Evolutionary conservation across 2,113 vertebrate species (phyloP).

Genomic region (Chaetops frenatus): DNA sequence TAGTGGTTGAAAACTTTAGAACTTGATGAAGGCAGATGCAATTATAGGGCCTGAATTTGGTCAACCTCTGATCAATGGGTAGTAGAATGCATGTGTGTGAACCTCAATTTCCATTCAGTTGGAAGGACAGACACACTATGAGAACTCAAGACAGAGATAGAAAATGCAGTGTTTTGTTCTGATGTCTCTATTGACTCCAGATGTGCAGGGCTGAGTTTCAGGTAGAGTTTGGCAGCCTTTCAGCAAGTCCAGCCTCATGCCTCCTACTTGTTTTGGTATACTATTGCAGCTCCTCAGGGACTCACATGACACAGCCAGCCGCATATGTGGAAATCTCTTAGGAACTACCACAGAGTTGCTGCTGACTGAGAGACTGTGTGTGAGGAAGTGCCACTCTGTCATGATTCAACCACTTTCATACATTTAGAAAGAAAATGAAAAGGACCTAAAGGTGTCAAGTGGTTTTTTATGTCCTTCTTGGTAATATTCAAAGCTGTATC

Average conservation of each 20-base stretch:
- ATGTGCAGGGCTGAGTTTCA: neutral
- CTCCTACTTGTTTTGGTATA: neutral
- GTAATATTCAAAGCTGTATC: neutral
- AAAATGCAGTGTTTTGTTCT: fast-evolving
- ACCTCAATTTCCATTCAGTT: neutral
- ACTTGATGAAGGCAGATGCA: neutral
- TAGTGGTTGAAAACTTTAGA: neutral
- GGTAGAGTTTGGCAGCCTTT: neutral
- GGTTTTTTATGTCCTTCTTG: neutral
- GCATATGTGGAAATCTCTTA: fast-evolving
- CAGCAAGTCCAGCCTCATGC: neutral
- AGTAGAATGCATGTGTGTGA: neutral
- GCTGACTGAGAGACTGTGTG: neutral
- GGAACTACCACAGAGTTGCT: neutral
- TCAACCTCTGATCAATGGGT: neutral
- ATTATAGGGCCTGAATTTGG: neutral
- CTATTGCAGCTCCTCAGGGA: neutral
- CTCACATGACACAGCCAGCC: fast-evolving
- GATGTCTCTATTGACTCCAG: neutral
- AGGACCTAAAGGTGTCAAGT: neutral
- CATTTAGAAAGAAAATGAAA: neutral
- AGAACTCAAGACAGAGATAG: neutral
- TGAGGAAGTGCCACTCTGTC: neutral
- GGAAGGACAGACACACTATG: neutral
- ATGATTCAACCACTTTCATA: neutral